Evolutionary conservation across 2,113 vertebrate genomes (phyloP).

Genomic region (Azemiops feae): DNA sequence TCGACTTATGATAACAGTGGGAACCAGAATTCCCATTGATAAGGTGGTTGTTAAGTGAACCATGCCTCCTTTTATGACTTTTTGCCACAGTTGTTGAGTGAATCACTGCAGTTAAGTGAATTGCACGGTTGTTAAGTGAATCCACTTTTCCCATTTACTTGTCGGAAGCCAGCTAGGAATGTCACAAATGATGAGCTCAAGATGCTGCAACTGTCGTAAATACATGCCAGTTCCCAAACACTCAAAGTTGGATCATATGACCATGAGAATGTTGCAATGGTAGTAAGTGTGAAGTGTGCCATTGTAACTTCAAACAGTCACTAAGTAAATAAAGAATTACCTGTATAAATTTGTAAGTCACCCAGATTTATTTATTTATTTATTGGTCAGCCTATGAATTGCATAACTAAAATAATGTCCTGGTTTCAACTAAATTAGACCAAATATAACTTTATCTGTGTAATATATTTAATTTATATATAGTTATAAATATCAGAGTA

Average conservation of each 20-base stretch:
- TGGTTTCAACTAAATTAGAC: neutral
- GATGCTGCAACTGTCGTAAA: too few relatives aligned
- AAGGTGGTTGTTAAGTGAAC: neutral
- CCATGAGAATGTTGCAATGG: too few relatives aligned
- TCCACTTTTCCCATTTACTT: neutral
- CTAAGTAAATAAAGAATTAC: too few relatives aligned
- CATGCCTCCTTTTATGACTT: neutral
- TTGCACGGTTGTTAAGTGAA: neutral
- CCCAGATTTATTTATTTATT: neutral
- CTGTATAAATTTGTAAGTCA: neutral
- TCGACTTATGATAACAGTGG: neutral
- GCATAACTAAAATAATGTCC: neutral
- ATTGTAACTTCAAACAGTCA: too few relatives aligned
- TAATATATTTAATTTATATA: neutral
- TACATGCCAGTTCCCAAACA: too few relatives aligned
- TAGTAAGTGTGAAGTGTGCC: too few relatives aligned
- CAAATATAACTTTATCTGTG: neutral
- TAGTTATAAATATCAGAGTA: neutral
- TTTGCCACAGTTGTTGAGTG: neutral
- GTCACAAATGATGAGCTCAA: neutral
- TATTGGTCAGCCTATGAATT: neutral
- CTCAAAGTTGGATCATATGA: too few relatives aligned
- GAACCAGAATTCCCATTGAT: neutral
- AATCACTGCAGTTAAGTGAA: neutral
- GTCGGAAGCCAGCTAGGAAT: neutral